Evolutionary conservation across 2,888 invertebrate genomes (phyloP), one percentile per base, ranked within the genome.

Genomic region (Drosophila silvestris): DNA sequence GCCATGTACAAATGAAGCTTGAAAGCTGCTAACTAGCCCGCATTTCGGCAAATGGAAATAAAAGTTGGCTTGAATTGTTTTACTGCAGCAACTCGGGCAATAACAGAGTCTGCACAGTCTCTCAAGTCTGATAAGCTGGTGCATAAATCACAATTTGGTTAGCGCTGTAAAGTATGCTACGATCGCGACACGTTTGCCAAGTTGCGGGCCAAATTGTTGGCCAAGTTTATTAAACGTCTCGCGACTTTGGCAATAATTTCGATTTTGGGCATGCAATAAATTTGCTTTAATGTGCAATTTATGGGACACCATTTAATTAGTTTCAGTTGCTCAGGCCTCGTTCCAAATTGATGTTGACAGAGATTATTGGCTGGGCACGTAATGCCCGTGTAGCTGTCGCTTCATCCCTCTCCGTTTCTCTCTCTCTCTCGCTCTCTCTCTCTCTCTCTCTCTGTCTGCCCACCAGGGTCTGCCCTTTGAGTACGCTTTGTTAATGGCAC

Each of bases 231-330:
- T 90, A 88, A 90, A 83, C 86, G 89, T 79, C 78, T 80, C 83
- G 79, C 89, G 85, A 90, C 86, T 90, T 88, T 83, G 80, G 82
- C 89, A 85, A 90, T 90, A 91, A 90, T 87, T 90, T 91, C 87
- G 85, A 85, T 85, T 90, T 79, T 30, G 78, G 80, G 80, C 82
- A 78, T 83, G 89, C 90, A 85, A 91, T 91, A 91, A 91, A 91
- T 91, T 92, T 87, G 82, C 79, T 91, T 92, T 91, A 92, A 92
- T 91, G 91, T 86, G 86, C 90, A 90, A 91, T 91, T 91, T 92
- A 92, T 92, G 88, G 91, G 88, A 92, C 90, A 89, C 91, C 91
- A 91, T 91, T 92, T 91, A 92, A 91, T 91, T 91, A 91, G 91
- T 91, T 91, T 89, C 89, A 77, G 82, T 85, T 83, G 79, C 81